A percentile compares a stretch with the other conserved stretches of the same genome.
These are phyloP conservation scores for Diadumene lineata DNA, from an alignment of 92 coral and sea anemone species.

Conservation along the genomic window DNA sequence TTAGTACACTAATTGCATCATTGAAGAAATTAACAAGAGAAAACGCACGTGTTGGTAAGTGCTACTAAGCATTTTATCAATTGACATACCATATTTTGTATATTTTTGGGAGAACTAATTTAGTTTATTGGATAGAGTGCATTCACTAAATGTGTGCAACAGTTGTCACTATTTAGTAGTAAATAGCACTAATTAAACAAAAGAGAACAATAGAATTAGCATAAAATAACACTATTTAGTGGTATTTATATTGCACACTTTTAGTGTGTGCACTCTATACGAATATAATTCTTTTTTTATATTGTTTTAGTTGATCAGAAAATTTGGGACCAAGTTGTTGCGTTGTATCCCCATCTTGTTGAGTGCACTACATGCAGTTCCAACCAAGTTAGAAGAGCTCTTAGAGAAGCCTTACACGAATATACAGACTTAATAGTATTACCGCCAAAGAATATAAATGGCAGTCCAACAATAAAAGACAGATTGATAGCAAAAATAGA, in stretches of 20 bases:
- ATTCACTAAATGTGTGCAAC: too few species aligned
- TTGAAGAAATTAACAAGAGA: slow-evolving; percentile 75
- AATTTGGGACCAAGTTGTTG: slow-evolving; percentile 95
- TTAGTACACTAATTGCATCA: slow-evolving; percentile 85
- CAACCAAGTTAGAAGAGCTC: slow-evolving; percentile 92
- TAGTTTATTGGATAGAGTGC: too few species aligned
- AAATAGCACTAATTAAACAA: too few species aligned
- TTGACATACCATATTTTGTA: too few species aligned
- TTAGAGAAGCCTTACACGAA: slow-evolving; percentile 86
- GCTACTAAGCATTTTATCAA: background rate
- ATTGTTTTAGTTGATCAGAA: slow-evolving; percentile 66
- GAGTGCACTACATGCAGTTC: slow-evolving; percentile 95
- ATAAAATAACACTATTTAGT: too few species aligned
- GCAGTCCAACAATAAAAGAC: background rate
- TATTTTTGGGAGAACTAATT: too few species aligned
- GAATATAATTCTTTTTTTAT: too few species aligned
- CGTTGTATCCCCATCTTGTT: slow-evolving; percentile 88
- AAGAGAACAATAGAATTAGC: too few species aligned
- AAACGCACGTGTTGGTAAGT: slow-evolving; percentile 78
- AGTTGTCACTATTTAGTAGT: too few species aligned
- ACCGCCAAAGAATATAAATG: background rate
- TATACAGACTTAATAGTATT: slow-evolving; percentile 74
- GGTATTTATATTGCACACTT: too few species aligned
- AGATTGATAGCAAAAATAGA: background rate
- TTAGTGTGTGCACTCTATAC: too few species aligned